A percentile compares a stretch with the other conserved stretches of the same genome.
Evolutionary conservation across 2,113 vertebrate species (phyloP).

Genomic region (Oxyura jamaicensis): DNA sequence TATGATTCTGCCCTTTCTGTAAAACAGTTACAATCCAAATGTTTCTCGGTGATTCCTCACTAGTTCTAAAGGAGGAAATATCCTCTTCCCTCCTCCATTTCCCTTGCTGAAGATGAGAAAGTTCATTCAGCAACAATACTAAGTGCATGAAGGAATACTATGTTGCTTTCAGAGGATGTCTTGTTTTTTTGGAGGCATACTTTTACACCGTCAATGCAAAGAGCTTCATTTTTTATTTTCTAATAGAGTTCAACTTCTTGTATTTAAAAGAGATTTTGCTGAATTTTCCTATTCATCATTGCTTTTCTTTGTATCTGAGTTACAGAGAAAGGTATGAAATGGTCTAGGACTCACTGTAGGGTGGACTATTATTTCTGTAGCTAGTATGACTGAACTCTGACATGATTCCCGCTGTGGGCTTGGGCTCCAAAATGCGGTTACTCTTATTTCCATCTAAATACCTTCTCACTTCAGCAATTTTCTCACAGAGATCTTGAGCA

Average conservation of each 20-base stretch:
- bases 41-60: neutral
- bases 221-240: neutral
- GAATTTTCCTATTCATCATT: neutral
- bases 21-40: neutral
- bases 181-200: neutral
- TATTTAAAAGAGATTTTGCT: neutral
- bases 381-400: neutral
- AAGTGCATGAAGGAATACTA: neutral
- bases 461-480: neutral
- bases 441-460: neutral
- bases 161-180: neutral
- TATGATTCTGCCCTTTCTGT: neutral
- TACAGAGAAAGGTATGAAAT: neutral
- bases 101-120: neutral
- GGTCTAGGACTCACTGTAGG: neutral
- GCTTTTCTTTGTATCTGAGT: neutral
- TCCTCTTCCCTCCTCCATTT: neutral
- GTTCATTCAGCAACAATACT: neutral
- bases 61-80: neutral
- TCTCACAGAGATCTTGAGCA: neutral
- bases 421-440: neutral
- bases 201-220: neutral
- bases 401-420: fast-evolving
- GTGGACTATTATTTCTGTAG: neutral
- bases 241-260: neutral